phyloP scores from a whole-genome alignment of 2,888 invertebrate genomes.

The Argyra leucocephala region DNA sequence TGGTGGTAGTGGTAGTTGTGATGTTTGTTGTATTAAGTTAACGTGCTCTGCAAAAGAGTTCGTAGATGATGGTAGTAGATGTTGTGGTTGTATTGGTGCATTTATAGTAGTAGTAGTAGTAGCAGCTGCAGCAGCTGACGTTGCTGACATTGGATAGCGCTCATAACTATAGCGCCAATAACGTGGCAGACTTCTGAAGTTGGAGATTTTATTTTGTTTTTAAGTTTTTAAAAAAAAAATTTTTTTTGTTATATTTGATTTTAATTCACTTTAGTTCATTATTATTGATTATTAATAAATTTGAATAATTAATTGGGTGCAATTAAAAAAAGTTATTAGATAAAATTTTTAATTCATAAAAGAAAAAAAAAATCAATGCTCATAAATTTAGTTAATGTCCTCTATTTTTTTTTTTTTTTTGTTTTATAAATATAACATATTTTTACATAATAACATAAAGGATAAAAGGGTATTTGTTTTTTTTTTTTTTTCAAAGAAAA shows the following conservation, averaged over 20 bases:
- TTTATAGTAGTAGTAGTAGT: slow-evolving; percentile 19
- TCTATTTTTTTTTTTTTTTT: neutral
- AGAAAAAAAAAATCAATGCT: neutral
- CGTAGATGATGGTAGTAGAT: slow-evolving; percentile 24
- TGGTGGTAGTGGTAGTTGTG: slow-evolving; percentile 26
- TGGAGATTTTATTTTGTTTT: slow-evolving; percentile 13
- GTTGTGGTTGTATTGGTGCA: slow-evolving; percentile 19
- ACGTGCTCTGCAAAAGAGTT: slow-evolving; percentile 23
- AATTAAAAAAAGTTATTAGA: slow-evolving; percentile 11
- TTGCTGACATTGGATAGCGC: slow-evolving; percentile 17
- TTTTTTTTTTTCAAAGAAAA: neutral
- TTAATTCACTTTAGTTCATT: neutral
- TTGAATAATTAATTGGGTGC: neutral
- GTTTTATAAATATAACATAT: neutral
- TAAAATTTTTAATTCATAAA: neutral
- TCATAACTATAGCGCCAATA: slow-evolving; percentile 40
- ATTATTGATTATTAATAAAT: neutral
- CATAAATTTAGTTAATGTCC: neutral
- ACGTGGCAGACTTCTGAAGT: slow-evolving; percentile 37
- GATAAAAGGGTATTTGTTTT: too few species aligned
- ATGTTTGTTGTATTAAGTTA: slow-evolving; percentile 17
- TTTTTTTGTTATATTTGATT: neutral
- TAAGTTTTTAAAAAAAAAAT: neutral
- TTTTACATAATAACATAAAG: neutral
- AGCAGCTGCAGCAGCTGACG: slow-evolving; percentile 16